These are phyloP conservation scores for Apodemia hepburni DNA, from an alignment of 2,888 invertebrate species.

Conservation along the genomic window DNA sequence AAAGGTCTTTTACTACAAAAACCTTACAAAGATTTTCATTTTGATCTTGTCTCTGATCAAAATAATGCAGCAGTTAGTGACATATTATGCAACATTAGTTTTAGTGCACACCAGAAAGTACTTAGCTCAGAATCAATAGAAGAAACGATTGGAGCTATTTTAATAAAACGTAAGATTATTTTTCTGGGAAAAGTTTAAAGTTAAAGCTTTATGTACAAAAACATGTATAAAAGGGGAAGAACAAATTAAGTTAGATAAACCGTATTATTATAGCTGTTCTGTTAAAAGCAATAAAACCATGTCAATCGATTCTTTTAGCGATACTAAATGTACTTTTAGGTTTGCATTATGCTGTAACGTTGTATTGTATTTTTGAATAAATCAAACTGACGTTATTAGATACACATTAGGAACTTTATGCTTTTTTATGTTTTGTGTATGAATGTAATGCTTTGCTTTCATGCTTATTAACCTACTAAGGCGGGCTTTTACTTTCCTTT, in stretches of 20 bases:
- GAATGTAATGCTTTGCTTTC: slow-evolving; percentile 37
- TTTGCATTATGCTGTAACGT: not conserved
- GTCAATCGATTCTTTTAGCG: not conserved
- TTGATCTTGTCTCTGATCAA: slow-evolving; percentile 72
- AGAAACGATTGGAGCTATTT: not conserved
- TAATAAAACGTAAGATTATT: not conserved
- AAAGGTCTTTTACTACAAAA: slow-evolving; percentile 76
- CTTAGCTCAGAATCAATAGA: not conserved
- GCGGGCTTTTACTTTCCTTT: slow-evolving; percentile 26
- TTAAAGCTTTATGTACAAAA: not conserved
- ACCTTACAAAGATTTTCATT: slow-evolving; percentile 61
- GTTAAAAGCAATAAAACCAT: not conserved
- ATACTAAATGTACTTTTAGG: not conserved
- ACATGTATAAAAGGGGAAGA: no score
- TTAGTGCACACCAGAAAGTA: no score
- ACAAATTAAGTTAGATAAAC: no score
- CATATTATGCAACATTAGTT: slow-evolving; percentile 7
- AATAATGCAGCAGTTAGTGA: slow-evolving; percentile 21
- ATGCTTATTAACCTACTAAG: slow-evolving; percentile 30
- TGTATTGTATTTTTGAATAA: slow-evolving; percentile 20
- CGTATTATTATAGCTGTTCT: no score
- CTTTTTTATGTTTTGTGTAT: slow-evolving; percentile 36
- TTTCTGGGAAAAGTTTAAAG: not conserved
- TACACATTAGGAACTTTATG: slow-evolving; percentile 25
- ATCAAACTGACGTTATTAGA: slow-evolving; percentile 34